A percentile compares a stretch with the other conserved stretches of the same genome.
Conservation (phyloP, 2,113 vertebrate species). For the Protobothrops mucrosquamatus region DNA sequence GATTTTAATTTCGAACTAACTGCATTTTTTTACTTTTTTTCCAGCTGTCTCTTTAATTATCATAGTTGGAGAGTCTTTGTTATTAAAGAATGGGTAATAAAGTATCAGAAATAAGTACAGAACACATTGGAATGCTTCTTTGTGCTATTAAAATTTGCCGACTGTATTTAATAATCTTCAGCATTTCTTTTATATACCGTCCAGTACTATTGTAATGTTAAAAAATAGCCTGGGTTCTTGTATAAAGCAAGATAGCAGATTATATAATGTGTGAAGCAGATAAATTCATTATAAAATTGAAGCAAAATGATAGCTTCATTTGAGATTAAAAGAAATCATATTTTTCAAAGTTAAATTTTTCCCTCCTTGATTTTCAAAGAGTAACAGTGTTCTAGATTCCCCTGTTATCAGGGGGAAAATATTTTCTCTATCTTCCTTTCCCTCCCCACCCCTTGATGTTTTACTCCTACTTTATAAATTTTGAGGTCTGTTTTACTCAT, state of each 20-base stretch:
- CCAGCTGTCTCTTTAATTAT: neutral
- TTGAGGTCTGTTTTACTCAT: slow-evolving; percentile 21
- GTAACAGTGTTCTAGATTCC: slow-evolving; percentile 32
- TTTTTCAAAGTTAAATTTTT: slow-evolving; percentile 45
- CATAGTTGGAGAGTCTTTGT: neutral
- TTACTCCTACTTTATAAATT: slow-evolving; percentile 32
- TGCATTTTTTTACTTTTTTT: neutral
- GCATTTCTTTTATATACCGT: neutral
- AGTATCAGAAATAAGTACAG: neutral
- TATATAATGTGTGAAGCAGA: neutral
- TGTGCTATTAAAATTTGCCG: neutral
- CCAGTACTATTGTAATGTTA: neutral
- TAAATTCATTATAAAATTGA: neutral
- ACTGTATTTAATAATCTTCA: neutral
- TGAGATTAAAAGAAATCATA: neutral
- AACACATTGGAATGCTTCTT: neutral
- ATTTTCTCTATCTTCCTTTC: slow-evolving; percentile 6
- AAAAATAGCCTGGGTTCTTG: neutral
- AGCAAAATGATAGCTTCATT: neutral
- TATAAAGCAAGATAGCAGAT: neutral
- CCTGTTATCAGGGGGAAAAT: neutral
- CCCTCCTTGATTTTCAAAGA: slow-evolving; percentile 30
- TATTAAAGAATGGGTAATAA: neutral
- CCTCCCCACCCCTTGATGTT: neutral
- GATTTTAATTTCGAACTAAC: neutral